Evolutionary conservation across 2,113 vertebrate genomes (phyloP).

Genomic region (Parus major): DNA sequence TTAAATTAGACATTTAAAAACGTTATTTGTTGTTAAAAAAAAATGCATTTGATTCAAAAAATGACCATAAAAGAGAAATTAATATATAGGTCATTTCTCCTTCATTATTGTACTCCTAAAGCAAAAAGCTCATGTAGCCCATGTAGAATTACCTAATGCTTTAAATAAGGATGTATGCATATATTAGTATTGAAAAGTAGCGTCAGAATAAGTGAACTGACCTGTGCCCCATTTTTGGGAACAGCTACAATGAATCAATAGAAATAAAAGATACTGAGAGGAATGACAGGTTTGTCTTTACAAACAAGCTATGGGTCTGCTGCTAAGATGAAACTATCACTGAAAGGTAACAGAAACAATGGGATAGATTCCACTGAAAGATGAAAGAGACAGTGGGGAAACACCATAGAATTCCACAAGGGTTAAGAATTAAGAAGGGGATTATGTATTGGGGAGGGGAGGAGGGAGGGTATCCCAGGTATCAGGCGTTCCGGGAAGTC

Average conservation of each 20-base stretch:
- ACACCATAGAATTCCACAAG: no score
- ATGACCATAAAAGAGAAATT: not conserved
- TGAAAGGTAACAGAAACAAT: no score
- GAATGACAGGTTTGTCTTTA: no score
- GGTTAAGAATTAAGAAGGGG: no score
- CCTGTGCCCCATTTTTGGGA: not conserved
- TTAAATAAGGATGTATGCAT: not conserved
- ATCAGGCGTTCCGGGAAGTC: no score
- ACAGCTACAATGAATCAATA: accelerated
- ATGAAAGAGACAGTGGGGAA: no score
- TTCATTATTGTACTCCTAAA: not conserved
- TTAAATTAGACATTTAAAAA: not conserved
- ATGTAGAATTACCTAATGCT: not conserved
- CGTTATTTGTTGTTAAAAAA: not conserved
- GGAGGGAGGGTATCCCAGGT: no score
- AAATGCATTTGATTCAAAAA: not conserved
- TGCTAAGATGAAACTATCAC: no score
- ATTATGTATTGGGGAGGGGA: no score
- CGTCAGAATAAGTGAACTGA: not conserved
- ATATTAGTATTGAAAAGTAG: not conserved
- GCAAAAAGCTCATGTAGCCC: accelerated
- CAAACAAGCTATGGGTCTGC: no score
- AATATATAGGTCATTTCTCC: not conserved
- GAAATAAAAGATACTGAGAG: not conserved
- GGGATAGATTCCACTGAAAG: no score